These are phyloP conservation scores for Nomada fucata DNA, from an alignment of 2,888 invertebrate genomes.

Conservation along the genomic window DNA sequence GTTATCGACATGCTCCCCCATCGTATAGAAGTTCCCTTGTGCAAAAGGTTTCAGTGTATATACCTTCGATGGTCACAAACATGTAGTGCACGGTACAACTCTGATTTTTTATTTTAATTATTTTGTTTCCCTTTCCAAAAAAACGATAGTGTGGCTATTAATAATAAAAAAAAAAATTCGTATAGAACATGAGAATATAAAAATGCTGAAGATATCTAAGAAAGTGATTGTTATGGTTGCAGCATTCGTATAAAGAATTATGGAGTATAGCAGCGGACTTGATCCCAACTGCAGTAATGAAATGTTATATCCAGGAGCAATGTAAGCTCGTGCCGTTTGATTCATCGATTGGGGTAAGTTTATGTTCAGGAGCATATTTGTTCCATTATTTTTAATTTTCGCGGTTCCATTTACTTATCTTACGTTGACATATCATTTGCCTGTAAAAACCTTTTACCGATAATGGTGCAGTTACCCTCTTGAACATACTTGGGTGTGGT, in stretches of 20 bases:
- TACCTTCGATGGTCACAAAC: constrained; percentile 11
- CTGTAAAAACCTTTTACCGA: constrained; percentile 43
- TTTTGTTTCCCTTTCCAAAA: neutral
- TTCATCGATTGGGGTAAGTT: constrained; percentile 66
- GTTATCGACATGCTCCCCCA: constrained; percentile 56
- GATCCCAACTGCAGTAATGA: constrained; percentile 52
- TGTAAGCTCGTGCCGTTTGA: constrained; percentile 62
- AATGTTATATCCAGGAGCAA: constrained; percentile 53
- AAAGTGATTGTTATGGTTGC: constrained; percentile 48
- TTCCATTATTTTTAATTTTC: constrained; percentile 37
- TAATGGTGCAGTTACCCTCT: constrained; percentile 50
- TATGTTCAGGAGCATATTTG: neutral
- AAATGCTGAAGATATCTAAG: neutral
- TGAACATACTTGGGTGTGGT: constrained; percentile 63
- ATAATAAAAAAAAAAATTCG: neutral
- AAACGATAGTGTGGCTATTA: neutral
- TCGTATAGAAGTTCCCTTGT: constrained; percentile 7
- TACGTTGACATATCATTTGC: neutral
- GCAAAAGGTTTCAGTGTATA: constrained; percentile 11
- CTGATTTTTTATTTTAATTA: neutral
- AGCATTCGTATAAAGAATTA: constrained; percentile 68
- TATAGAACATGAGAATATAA: neutral
- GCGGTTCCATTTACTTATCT: constrained; percentile 19
- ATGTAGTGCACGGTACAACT: constrained; percentile 12
- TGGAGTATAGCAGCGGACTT: constrained; percentile 67